Conservation (phyloP, 2,113 vertebrate genomes). For the Podilymbus podiceps region DNA sequence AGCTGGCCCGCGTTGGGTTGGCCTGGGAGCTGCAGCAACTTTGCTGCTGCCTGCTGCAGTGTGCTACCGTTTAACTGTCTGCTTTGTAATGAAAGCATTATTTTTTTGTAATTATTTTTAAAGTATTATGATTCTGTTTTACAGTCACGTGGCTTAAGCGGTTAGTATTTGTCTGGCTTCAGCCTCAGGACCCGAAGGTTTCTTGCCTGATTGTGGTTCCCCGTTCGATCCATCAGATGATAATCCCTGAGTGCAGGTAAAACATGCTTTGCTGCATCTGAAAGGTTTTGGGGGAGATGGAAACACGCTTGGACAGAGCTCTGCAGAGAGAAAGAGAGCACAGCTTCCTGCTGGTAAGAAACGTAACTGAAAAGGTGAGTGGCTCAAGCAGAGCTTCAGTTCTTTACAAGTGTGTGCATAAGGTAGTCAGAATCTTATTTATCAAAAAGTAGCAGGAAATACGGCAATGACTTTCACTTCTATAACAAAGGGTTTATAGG, state of each 20-base stretch:
- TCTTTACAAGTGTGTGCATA: not conserved
- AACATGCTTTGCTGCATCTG: not conserved
- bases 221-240: not conserved
- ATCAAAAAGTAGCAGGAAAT: not conserved
- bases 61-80: not conserved
- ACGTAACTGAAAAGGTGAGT: not conserved
- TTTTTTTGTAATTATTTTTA: too few relatives aligned
- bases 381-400: not conserved
- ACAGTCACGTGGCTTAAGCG: not conserved
- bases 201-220: not conserved
- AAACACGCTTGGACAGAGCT: not conserved
- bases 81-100: not conserved
- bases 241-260: not conserved
- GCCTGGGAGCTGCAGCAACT: not conserved
- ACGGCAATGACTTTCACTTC: not conserved
- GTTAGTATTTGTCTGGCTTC: not conserved
- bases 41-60: not conserved
- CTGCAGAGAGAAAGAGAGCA: not conserved
- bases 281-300: not conserved
- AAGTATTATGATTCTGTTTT: not conserved
- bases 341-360: not conserved
- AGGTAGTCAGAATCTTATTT: not conserved
- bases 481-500: accelerated
- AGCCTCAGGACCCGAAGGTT: not conserved
- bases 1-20: too few relatives aligned